Percentiles rank a stretch among this genome's conserved stretches.
phyloP scores from a whole-genome alignment of 1,140 invertebrate genomes.

The Zaprionus lachaisei region DNA sequence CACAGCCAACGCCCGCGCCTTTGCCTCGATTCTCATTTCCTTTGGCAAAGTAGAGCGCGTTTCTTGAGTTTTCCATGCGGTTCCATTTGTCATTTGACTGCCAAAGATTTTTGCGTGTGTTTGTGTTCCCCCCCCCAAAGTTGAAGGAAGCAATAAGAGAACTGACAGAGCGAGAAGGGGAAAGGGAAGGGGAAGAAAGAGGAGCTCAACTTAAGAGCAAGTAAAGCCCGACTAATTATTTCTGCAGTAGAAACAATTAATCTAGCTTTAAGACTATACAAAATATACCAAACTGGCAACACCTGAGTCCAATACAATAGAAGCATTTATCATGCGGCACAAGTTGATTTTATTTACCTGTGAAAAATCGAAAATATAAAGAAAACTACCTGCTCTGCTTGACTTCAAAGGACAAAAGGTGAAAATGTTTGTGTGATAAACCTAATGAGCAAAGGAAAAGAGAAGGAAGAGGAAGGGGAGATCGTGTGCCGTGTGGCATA shows the following conservation, averaged over 20 bases:
- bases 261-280: constrained; percentile 33
- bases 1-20: constrained; percentile 10
- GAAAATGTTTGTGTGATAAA: constrained; percentile 80
- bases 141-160: constrained; percentile 8
- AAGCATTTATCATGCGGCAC: constrained; percentile 71
- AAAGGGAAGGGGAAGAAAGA: neutral
- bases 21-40: constrained; percentile 59
- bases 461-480: constrained; percentile 16
- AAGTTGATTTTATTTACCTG: constrained; percentile 68
- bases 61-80: constrained; percentile 64
- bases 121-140: constrained; percentile 31
- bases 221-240: constrained; percentile 39
- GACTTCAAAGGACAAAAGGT: constrained; percentile 57
- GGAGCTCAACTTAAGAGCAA: constrained; percentile 35
- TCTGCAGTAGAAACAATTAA: constrained; percentile 30
- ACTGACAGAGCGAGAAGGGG: neutral
- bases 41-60: constrained; percentile 52
- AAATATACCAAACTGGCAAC: neutral
- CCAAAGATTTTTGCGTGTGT: constrained; percentile 71
- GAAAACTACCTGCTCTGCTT: constrained; percentile 44
- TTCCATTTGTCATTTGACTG: constrained; percentile 78
- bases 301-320: constrained; percentile 17
- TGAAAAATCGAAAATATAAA: neutral
- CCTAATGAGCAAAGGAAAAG: constrained; percentile 59
- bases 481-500: constrained; percentile 64